These are phyloP conservation scores for Spea hammondii DNA, from an alignment of 2,797 vertebrate species.

Conservation along the genomic window DNA sequence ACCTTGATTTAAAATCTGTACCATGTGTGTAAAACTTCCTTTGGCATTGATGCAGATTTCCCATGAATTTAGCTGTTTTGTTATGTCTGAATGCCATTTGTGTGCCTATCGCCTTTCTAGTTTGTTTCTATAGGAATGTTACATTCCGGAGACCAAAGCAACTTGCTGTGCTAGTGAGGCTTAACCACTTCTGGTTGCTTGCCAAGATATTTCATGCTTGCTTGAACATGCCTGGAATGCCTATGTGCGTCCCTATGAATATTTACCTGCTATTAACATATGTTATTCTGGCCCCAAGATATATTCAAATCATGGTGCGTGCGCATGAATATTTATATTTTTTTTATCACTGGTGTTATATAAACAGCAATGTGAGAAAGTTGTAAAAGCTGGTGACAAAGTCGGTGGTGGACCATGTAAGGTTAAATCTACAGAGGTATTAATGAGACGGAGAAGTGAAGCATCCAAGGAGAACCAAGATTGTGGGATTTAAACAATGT, in stretches of 20 bases:
- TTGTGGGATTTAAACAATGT: too few relatives aligned
- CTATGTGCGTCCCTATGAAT: slow-evolving; percentile 28
- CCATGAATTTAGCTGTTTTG: slow-evolving; percentile 38
- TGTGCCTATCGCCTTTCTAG: slow-evolving; percentile 46
- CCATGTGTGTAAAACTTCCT: slow-evolving; percentile 31
- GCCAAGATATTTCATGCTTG: slow-evolving; percentile 48
- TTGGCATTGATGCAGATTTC: slow-evolving; percentile 30
- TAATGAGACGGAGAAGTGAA: background rate
- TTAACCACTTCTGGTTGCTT: slow-evolving; percentile 36
- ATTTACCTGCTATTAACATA: slow-evolving; percentile 43
- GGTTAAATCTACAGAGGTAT: background rate
- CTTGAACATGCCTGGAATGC: slow-evolving; percentile 50
- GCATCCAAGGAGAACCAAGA: background rate
- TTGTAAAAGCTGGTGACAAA: background rate
- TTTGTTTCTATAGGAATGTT: slow-evolving; percentile 33
- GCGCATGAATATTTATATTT: slow-evolving; percentile 2
- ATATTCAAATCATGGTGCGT: background rate
- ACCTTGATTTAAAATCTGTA: slow-evolving; percentile 7
- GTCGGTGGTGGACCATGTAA: background rate
- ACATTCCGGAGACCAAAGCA: slow-evolving; percentile 46
- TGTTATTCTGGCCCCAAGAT: slow-evolving; percentile 11
- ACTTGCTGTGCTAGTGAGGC: slow-evolving; percentile 44
- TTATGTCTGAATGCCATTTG: slow-evolving; percentile 51
- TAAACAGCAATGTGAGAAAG: background rate
- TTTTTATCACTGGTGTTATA: background rate